Conservation (phyloP, 1,140 invertebrate species). For the Zaprionus nigranus region DNA sequence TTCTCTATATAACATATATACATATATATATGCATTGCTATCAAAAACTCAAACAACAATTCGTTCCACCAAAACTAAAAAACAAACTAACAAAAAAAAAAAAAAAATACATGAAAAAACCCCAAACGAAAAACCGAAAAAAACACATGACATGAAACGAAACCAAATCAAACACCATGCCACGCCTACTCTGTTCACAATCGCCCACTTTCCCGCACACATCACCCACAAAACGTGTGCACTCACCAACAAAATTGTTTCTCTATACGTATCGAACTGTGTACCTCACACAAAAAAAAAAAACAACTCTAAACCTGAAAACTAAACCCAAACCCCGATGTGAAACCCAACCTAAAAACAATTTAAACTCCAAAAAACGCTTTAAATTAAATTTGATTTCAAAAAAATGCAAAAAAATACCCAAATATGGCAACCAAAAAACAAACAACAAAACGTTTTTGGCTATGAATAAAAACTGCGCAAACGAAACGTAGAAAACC, state of each 20-base stretch:
- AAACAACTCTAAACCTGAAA: slow-evolving; percentile 28
- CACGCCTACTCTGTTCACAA: slow-evolving; percentile 43
- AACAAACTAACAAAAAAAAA: slow-evolving; percentile 48
- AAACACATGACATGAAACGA: slow-evolving; percentile 16
- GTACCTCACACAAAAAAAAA: slow-evolving; percentile 15
- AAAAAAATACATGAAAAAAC: slow-evolving; percentile 17
- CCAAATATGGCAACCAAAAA: slow-evolving; percentile 34
- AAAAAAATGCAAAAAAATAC: slow-evolving; percentile 19
- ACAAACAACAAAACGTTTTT: slow-evolving; percentile 53
- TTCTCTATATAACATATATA: slow-evolving; percentile 43
- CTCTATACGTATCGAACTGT: slow-evolving; percentile 46
- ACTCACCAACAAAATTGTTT: slow-evolving; percentile 50
- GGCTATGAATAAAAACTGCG: slow-evolving; percentile 41
- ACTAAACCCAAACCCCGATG: slow-evolving; percentile 37
- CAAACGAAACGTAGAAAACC: slow-evolving; percentile 67
- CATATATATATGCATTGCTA: slow-evolving; percentile 50
- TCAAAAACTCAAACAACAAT: slow-evolving; percentile 48
- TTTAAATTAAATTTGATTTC: slow-evolving; percentile 56
- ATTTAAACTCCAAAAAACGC: slow-evolving; percentile 58
- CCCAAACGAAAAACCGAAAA: slow-evolving; percentile 37
- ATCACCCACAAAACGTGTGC: slow-evolving; percentile 40
- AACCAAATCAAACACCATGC: slow-evolving; percentile 38
- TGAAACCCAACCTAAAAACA: slow-evolving; percentile 56
- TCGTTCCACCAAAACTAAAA: slow-evolving; percentile 50
- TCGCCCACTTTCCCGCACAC: slow-evolving; percentile 12